Percentiles rank a stretch among this genome's conserved stretches.
phyloP scores from a whole-genome alignment of 2,797 vertebrate species.

The Rhinatrema bivittatum region DNA sequence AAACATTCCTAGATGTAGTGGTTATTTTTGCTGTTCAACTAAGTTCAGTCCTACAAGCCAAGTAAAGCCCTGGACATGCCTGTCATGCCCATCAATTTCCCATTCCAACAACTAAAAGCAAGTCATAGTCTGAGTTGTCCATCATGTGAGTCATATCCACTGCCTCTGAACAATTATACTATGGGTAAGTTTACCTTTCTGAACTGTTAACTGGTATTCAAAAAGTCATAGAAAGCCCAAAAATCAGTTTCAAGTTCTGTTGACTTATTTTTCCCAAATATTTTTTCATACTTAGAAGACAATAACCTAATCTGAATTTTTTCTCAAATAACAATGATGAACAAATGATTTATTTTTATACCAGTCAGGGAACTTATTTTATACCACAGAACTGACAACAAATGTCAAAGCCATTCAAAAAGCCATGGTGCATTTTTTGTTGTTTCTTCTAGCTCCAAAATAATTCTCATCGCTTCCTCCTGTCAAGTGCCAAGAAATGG shows the following conservation, averaged over 20 bases:
- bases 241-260: conserved; percentile 19
- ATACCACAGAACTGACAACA: conserved; percentile 42
- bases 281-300: no score
- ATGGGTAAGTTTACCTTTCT: conserved; percentile 32
- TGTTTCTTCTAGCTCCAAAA: conserved; percentile 50
- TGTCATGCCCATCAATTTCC: conserved; percentile 37
- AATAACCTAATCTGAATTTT: no score
- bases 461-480: conserved; percentile 29
- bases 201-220: conserved; percentile 28
- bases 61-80: no score
- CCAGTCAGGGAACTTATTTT: conserved; percentile 27
- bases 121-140: conserved; percentile 17
- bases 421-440: conserved; percentile 48
- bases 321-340: no score
- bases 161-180: conserved; percentile 12
- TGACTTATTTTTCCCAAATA: conserved; percentile 14
- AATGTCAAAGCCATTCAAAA: conserved; percentile 47
- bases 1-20: conserved; percentile 15
- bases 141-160: conserved; percentile 27
- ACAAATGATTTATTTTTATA: no score
- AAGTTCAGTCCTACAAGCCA: no score
- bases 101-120: conserved; percentile 31
- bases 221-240: conserved; percentile 15
- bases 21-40: conserved; percentile 17
- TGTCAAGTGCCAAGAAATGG: no score